Evolutionary conservation across 2,113 vertebrate genomes (phyloP).

Genomic region (Cnemophilus loriae): DNA sequence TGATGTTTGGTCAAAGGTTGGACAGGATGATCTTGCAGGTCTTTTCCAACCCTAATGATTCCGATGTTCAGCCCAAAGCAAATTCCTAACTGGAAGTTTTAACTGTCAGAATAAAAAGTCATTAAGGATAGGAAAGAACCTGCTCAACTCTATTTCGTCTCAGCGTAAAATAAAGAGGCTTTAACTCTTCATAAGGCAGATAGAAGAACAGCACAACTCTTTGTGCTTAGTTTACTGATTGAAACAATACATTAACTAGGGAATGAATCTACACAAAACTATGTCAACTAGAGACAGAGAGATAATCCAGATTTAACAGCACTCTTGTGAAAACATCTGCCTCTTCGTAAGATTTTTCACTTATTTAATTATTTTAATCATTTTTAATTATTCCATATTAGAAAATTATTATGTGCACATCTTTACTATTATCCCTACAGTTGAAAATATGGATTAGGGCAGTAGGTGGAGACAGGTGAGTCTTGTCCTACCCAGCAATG

Average conservation of each 20-base stretch:
- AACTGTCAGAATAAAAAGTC: neutral
- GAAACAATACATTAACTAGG: neutral
- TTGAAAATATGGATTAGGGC: neutral
- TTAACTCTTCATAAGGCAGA: neutral
- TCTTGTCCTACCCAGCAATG: neutral
- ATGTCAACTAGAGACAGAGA: neutral
- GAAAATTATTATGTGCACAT: neutral
- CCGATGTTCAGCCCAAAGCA: neutral
- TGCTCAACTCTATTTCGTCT: neutral
- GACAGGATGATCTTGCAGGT: neutral
- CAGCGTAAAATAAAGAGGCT: neutral
- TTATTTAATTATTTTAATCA: neutral
- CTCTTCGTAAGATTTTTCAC: neutral
- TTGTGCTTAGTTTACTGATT: neutral
- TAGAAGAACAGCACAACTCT: neutral
- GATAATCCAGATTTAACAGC: neutral
- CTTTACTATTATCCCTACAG: neutral
- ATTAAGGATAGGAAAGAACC: neutral
- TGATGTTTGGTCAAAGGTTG: neutral
- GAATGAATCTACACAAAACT: neutral
- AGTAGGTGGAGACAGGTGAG: accelerated
- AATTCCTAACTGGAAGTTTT: neutral
- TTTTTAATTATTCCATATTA: neutral
- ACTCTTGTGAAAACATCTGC: neutral
- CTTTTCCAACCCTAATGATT: neutral